Base-by-base conservation (phyloP, 2,113 vertebrate genomes). In the Tricholaema leucomelas region DNA sequence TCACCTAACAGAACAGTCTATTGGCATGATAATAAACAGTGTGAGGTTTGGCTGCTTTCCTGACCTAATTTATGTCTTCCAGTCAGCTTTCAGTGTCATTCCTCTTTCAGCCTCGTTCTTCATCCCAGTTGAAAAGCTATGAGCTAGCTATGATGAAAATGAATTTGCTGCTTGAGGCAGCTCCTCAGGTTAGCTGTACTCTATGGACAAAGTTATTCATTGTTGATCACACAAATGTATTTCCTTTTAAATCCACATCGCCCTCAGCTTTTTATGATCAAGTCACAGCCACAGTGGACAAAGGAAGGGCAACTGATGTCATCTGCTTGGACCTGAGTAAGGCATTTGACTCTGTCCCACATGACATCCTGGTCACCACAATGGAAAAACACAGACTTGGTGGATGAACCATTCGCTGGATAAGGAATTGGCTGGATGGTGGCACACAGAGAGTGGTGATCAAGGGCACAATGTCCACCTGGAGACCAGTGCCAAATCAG, bases 41-140 rank as follows among this genome's bases (percentile, higher is more conserved):
- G 36, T 25, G 58, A 91, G 56, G 30, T 85, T 94, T 90, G 52
- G 76, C 80, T 83, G 63, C 58, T 78, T 90, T 88, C 85, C 70
- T 91, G 85, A 81, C 50, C 65, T 88, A 81, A 92, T 91, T 92
- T 90, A n/a, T 69, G 48, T 70, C 84, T 88, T 92, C 70, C 55
- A 85, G 74, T 75, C 59, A 87, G 44, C 64, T 78, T 83, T 77
- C 76, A 74, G 33, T 58, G 38, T 63, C 48, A 9, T 70, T 60
- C 20, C 30, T 42, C 79, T 48, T 38, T 38, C 33, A 71, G 59
- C 69, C 35, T 50, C 33, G 4, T 87, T 81, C 54, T 35, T 58
- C 21, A 35, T 79, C 33, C 12, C 54, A 61, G 1, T 27, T 56
- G 38, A 54, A 64, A 63, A 71, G 46, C 15, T 58, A 8, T 72